Conservation (phyloP, 1,140 invertebrate genomes). For the Drosophila nannoptera region DNA sequence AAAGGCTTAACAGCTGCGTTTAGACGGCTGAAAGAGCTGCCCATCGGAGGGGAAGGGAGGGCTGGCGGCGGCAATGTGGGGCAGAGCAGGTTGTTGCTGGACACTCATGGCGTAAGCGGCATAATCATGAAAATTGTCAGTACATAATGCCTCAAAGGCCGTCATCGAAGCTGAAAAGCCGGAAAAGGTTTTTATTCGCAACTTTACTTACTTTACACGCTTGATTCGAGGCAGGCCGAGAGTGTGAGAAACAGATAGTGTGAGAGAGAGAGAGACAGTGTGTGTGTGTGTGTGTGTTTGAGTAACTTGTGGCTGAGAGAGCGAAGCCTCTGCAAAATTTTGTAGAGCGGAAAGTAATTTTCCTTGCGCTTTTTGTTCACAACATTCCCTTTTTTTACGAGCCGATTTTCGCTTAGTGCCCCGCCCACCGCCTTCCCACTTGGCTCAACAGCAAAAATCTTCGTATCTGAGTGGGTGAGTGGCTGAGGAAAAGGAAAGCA, state of each 20-base stretch:
- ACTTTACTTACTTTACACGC: conserved; percentile 76
- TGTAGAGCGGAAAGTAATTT: conserved; percentile 76
- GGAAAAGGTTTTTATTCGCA: conserved; percentile 75
- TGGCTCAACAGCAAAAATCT: conserved; percentile 9
- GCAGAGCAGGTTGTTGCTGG: conserved; percentile 30
- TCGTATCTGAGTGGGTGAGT: conserved; percentile 20
- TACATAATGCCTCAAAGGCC: conserved; percentile 75
- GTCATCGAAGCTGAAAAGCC: conserved; percentile 60
- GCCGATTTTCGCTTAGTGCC: conserved; percentile 55
- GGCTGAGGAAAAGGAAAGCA: conserved; percentile 9
- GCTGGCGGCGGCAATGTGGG: not conserved
- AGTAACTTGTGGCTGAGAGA: not conserved
- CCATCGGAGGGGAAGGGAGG: not conserved
- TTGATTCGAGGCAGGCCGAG: conserved; percentile 42
- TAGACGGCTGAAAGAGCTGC: conserved; percentile 39
- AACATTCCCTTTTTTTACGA: conserved; percentile 62
- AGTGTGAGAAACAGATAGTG: too few relatives aligned
- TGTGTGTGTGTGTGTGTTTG: too few relatives aligned
- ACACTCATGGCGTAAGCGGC: conserved; percentile 64
- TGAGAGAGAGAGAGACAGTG: too few relatives aligned
- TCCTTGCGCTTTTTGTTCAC: conserved; percentile 71
- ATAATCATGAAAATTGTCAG: conserved; percentile 78
- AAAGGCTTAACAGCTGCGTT: conserved; percentile 76
- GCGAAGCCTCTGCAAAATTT: conserved; percentile 49
- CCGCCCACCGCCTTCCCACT: not conserved